Conservation (phyloP, 2,797 vertebrate species). For the Taenioides sp. region DNA sequence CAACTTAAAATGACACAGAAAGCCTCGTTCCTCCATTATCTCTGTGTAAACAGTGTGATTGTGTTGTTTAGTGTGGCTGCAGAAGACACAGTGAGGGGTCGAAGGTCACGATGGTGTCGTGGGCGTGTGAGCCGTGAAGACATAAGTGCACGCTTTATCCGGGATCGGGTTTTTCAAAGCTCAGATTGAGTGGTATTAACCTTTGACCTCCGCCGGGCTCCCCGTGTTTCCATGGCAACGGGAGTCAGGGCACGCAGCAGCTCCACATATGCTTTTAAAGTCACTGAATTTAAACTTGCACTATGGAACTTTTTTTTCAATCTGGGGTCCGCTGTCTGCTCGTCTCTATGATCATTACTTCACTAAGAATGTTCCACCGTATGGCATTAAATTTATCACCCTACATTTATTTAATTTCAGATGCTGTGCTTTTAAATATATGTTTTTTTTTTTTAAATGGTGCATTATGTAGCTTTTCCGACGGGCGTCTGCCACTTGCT, state of each 20-base stretch:
- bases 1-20: not conserved
- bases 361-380: no score
- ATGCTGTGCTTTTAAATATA: no score
- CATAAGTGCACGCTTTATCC: constrained; percentile 29
- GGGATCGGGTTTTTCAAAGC: constrained; percentile 27
- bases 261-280: not conserved
- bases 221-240: constrained; percentile 61
- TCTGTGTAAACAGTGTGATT: not conserved
- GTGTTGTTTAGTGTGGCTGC: not conserved
- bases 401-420: no score
- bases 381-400: no score
- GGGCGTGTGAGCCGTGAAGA: constrained; percentile 7
- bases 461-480: no score
- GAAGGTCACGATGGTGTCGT: constrained; percentile 10
- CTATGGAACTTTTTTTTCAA: no score
- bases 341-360: no score
- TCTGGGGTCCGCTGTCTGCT: no score
- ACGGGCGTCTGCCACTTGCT: no score
- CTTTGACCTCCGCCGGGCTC: constrained; percentile 47
- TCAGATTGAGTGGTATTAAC: constrained; percentile 51
- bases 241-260: constrained; percentile 15
- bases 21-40: not conserved
- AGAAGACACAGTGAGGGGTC: not conserved
- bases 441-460: no score
- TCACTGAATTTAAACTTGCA: no score